Evolutionary conservation across 2,888 invertebrate species (phyloP).

Genomic region (Podotricha telesiphe): DNA sequence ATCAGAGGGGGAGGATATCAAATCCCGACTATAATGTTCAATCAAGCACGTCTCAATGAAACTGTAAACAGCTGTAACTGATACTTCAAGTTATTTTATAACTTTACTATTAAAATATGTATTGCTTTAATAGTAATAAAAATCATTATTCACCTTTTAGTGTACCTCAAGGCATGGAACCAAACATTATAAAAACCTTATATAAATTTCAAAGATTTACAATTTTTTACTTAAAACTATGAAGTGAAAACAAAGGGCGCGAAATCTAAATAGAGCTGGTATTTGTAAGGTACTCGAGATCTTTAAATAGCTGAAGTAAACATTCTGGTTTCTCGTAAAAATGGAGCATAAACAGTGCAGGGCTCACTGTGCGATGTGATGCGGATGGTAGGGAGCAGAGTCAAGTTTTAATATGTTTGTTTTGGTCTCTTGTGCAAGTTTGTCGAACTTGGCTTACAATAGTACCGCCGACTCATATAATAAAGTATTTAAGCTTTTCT

Average conservation of each 20-base stretch:
- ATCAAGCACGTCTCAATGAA: neutral
- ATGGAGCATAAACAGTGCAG: conserved; percentile 36
- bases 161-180: neutral
- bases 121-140: too few species aligned
- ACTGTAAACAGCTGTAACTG: too few species aligned
- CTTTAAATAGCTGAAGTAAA: conserved; percentile 40
- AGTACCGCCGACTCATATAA: conserved; percentile 27
- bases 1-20: neutral
- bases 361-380: neutral
- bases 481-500: conserved; percentile 15
- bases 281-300: conserved; percentile 28
- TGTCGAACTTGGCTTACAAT: conserved; percentile 38
- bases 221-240: conserved; percentile 14
- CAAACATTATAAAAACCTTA: neutral
- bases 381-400: conserved; percentile 23
- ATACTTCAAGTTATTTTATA: too few species aligned
- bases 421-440: conserved; percentile 36
- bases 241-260: conserved; percentile 31
- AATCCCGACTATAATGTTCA: neutral
- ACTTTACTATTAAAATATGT: too few species aligned
- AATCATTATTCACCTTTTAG: too few species aligned
- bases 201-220: neutral
- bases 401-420: conserved; percentile 43
- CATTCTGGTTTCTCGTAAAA: conserved; percentile 40
- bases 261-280: conserved; percentile 32